Evolutionary conservation across 2,888 invertebrate species (phyloP), one percentile per base, ranked within the genome.

Genomic region (Nycteola revayana): DNA sequence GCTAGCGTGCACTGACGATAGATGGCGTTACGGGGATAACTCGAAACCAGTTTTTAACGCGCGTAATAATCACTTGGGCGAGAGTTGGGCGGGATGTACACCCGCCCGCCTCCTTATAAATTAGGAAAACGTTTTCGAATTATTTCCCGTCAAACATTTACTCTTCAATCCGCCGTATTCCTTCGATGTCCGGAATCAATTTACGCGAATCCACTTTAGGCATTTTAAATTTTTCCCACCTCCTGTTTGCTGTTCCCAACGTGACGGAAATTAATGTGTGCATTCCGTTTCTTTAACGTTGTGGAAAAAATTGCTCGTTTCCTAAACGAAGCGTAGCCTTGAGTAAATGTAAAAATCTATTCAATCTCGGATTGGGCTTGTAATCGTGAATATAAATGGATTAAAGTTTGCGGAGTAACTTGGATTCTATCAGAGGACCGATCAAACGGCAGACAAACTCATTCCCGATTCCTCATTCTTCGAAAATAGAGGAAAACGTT

Each of bases 251-350:
- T 56, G 64, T 57, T 57, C 47, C 32, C 52, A 65, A 76, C 75
- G 75, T 66, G 74, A 75, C 69, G 78, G 77, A 83, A 84, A 85
- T 86, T 80, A 79, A 78, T 84, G 83, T 85, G 77, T 83, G 76
- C 83, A 71, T 69, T 75, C 71, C 74, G 66, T 79, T 75, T 70
- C 56, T 60, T 59, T 44, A 47, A 50, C 46, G 32, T 40, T 38
- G 49, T 48, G 50, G 55, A 58, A 55, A 63, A 69, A 68, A 55
- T 56, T 66, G 56, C 49, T 59, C 54, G 50, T 62, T 66, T 66
- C 44, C 37, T 41, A 61, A 66, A 56, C 57, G 55, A 49, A 55
- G 49, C 53, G 41, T 45, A 45, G 43, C 42, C 54, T 40, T 38
- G 54, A 49, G 63, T 60, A 66, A 67, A 70, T 70, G 72, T 66